phyloP scores from a whole-genome alignment of 2,113 vertebrate genomes.

The Clarias gariepinus region DNA sequence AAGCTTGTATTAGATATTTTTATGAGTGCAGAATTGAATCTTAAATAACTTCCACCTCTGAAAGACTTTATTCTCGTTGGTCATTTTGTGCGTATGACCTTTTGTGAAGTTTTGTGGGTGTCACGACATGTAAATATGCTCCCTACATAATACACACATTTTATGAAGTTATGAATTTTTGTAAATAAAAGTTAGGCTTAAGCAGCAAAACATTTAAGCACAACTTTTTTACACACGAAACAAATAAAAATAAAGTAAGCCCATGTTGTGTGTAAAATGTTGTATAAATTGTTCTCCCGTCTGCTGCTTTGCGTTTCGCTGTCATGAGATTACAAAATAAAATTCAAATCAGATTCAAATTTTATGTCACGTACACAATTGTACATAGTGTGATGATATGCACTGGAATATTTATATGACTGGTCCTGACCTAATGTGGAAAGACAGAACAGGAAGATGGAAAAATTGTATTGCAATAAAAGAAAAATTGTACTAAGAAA shows the following conservation, averaged over 20 bases:
- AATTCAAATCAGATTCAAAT: too few species aligned
- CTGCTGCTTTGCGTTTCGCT: slow-evolving; percentile 16
- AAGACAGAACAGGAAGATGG: too few species aligned
- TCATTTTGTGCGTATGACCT: background rate
- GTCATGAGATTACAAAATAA: background rate
- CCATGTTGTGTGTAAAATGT: background rate
- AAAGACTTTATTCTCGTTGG: background rate
- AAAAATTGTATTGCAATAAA: too few species aligned
- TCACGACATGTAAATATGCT: background rate
- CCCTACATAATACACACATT: too few species aligned
- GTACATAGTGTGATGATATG: too few species aligned
- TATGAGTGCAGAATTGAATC: background rate
- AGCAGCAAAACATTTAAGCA: background rate
- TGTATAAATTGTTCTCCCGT: background rate
- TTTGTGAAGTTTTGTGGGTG: background rate
- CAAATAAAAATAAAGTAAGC: too few species aligned
- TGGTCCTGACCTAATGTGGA: too few species aligned
- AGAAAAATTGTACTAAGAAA: too few species aligned
- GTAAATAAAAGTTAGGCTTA: background rate
- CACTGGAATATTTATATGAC: too few species aligned
- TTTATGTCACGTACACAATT: too few species aligned
- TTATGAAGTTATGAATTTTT: background rate
- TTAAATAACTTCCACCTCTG: background rate
- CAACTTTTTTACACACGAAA: too few species aligned
- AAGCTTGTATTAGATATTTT: background rate